Evolutionary conservation across 2,888 invertebrate species (phyloP), one percentile per base, ranked within the genome.

Genomic region (Calameuta idolon): DNA sequence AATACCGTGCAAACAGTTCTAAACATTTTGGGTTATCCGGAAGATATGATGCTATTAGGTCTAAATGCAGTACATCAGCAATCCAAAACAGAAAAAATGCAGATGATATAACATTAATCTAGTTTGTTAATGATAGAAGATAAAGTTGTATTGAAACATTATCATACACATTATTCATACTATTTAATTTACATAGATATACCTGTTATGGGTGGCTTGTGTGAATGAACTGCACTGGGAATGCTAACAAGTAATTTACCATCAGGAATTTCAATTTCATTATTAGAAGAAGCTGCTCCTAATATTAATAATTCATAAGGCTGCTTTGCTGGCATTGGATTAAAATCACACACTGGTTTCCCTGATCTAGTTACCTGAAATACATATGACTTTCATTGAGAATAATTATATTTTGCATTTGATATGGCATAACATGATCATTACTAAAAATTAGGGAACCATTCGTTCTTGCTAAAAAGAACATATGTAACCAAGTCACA

Each of bases 191-290:
- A 55, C 75, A 77, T 11, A 35, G 74, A 79, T 80, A 92, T 93
- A 94, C 96, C 95, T 84, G 93, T 87, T 77, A 99, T 92, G 0
- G 98, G 98, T 69, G 98, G 98, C 92, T 99, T 99, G 90, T 98
- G 98, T 0, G 99, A 99, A 92, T 99, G 98, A 79, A 98, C 93
- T 30, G 96, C 95, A 92, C 98, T 98, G 0, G 99, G 98, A 34
- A 98, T 93, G 91, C 98, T 98, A 31, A 97, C 92, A 77, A 98
- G 90, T 73, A 97, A 87, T 88, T 94, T 94, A 9, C 93, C 91
- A 81, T 93, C 90, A 3, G 93, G 91, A 83, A 93, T 85, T 73
- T 88, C 81, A 12, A 84, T 82, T 0, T 92, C 82, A 73, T 89
- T 83, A 1, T 92, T 92, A 33, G 80, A 74, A 40, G 84, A 82